Evolutionary conservation across 2,888 invertebrate genomes (phyloP), one percentile per base, ranked within the genome.

Genomic region (Caenorhabditis zanzibari): DNA sequence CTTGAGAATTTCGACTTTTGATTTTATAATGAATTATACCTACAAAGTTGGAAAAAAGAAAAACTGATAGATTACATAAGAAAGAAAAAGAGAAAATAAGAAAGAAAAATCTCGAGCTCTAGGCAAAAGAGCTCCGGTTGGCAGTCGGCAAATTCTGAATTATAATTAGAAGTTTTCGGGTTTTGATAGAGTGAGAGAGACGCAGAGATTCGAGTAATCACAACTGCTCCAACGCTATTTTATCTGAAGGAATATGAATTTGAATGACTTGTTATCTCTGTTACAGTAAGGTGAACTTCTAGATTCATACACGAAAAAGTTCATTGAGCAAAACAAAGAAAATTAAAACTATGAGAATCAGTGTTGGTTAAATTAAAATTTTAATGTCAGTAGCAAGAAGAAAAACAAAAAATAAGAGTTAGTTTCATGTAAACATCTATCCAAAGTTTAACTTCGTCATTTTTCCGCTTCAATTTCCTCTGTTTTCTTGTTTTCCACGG

Each of bases 161-260:
- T 58, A 58, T 58, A 58, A 58, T 58, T 58, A 32, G 32, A 28
- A 32, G 58, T 24, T 54, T 54, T 54, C 14, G 58, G 14, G 19
- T 58, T 32, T 32, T 14, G n/a, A 49, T 24, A 24, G 19, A 10
- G n/a, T 2, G 19, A n/a, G 16, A 58, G 58, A 58, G 58, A 58
- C 28, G 58, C 58, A 58, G 58, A 32, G 9, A n/a, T 19, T n/a
- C 7, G 5, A 54, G 26, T 14, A 54, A 26, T 14, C 58, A 58
- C 58, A 58, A n/a, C 58, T 58, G 58, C 26, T 58, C 32, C n/a
- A 12, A 12, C 19, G 14, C n/a, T 16, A 0, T 54, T 54, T 54
- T 24, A 0, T 14, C 12, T 14, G 14, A 12, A 26, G 12, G 26
- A 47, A n/a, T 9, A 19, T 6, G 5, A 1, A 16, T 44, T 44